Evolutionary conservation across 2,113 vertebrate species (phyloP), one percentile per base, ranked within the genome.

Genomic region (Thunnus maccoyii): DNA sequence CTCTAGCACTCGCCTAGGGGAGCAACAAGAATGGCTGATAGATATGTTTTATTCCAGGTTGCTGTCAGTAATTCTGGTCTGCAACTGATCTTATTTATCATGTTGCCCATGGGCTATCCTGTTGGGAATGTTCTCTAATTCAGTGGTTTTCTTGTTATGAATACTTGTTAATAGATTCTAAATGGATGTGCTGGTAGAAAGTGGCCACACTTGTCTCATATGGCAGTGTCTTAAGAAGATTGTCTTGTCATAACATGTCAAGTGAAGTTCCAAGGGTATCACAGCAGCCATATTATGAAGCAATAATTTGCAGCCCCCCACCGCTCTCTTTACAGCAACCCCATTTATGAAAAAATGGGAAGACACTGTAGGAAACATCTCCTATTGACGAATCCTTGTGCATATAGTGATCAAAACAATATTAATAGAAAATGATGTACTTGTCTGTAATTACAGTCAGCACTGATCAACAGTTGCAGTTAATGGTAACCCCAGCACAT

Each of bases 1-100:
- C 92, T 91, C 87, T 93, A 81, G 36, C 80, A 72, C 82, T 63
- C 20, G 25, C 32, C 50, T 36, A 91, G 89, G 92, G 72, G 44
- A 63, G 87, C 93, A 92, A 90, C 84, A 89, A 91, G 91, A 95
- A 94, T 93, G 86, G 92, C 82, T 63, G 84, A 87, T 77, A 69
- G 63, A 81, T 85, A 30, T 1, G 4, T 76, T 86, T 89, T 87
- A 72, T 88, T 88, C 60, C 57, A 76, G 68, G 32, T 81, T 66
- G 73, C 68, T 86, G 72, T 80, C 81, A 87, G 61, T 87, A 83
- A 84, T 78, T 75, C 11, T 76, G 41, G 73, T 76, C 32, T 65
- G 20, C 36, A 76, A 27, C 25, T 58, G 72, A 75, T 71, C 18
- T 67, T 82, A 83, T 93, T 95, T 89, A 91, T 94, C 91, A 86